Base-by-base conservation (phyloP, 1,140 invertebrate genomes). In the Helicoverpa armigera region DNA sequence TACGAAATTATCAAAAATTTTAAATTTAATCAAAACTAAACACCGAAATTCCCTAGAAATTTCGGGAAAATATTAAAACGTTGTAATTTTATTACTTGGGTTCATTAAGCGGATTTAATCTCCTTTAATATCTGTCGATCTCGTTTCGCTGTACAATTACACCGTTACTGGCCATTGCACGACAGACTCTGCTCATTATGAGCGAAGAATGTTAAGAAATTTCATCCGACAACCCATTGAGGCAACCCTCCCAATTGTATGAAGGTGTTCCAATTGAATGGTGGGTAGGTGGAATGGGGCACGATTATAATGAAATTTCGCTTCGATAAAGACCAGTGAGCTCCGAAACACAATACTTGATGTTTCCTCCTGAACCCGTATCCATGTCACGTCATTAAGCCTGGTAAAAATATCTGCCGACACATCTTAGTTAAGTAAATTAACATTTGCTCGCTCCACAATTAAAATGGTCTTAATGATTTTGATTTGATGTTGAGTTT, bases 201-300 rank as follows among this genome's bases (percentile, higher is more conserved):
- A 89, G 86, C 85, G 90, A 92, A 92, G 91, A 94, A 92, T 91
- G 89, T 93, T 95, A 94, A 94, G 92, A 94, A 94, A 94, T 94
- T 94, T 94, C 92, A 93, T 94, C 92, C 91, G 90, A 92, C 88
- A 93, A 91, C 91, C 93, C 90, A 94, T 94, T 94, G 90, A 94
- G 87, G 88, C 89, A 92, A 88, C 93, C 92, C 92, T 92, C 88
- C 90, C 89, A 90, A 93, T 94, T 94, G 92, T 94, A 89, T 83
- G 89, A 91, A 94, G 93, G 93, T 94, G 93, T 94, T 93, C 92
- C 92, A 90, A 93, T 93, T 94, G 91, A 94, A 94, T 94, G 86
- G 90, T 91, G 88, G 91, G 86, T 91, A 89, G 90, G 88, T 86
- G 87, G 89, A 90, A 91, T 85, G 88, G 93, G 92, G 91, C 88